Evolutionary conservation across 2,888 invertebrate species (phyloP), one percentile per base, ranked within the genome.

Genomic region (Colostygia pectinataria): DNA sequence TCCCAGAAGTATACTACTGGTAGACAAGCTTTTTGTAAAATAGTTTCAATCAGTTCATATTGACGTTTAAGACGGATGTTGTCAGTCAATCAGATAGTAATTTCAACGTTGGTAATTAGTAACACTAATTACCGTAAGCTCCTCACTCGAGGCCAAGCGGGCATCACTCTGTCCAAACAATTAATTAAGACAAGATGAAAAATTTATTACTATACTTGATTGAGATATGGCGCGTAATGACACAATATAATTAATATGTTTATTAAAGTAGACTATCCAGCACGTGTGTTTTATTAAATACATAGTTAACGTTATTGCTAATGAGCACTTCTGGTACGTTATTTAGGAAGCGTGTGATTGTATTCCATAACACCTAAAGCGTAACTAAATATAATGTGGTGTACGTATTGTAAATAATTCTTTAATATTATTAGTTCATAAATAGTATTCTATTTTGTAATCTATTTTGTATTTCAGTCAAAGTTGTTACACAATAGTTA

Each of bases 181-280:
- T 59, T 57, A 58, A 57, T 61, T 59, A 60, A 53, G 48, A 54
- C 48, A 54, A 36, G 47, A 49, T 56, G 54, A 59, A 55, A 53
- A 48, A 54, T 55, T 24, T 47, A 55, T 46, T 43, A 44, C 13
- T 27, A 28, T 25, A 29, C 33, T 36, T 38, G 47, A 57, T 57
- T 55, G 39, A 57, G 53, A 48, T 45, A 46, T 41, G 38, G 20
- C 27, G 9, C n/a, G 38, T 28, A 29, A 45, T 46, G 9, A 31
- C 14, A 42, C 40, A 44, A 34, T 44, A 20, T n/a, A n/a, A n/a
- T n/a, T n/a, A n/a, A n/a, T n/a, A 38, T 28, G 12, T 41, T 15
- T 24, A 27, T 23, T 40, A 31, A 12, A 20, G 27, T 7, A 1
- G 6, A 20, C 6, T 6, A 20, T 20, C 5, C 4, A 20, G 5